Percentiles rank a stretch among this genome's conserved stretches.
Evolutionary conservation across 2,113 vertebrate genomes (phyloP).

Genomic region (Malurus alboscapulatus): DNA sequence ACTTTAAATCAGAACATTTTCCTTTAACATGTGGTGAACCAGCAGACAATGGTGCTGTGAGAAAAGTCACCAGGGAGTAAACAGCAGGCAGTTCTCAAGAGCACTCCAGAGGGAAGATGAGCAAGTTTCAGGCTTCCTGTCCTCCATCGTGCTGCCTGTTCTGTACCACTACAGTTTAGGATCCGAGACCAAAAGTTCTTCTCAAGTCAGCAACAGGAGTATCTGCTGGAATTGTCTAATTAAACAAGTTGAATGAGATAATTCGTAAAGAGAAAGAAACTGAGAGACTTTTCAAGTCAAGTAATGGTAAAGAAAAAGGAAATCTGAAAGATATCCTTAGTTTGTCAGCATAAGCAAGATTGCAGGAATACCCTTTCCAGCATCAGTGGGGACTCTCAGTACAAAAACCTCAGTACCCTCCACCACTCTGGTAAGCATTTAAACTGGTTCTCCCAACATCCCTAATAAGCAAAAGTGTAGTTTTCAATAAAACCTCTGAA

Average conservation of each 20-base stretch:
- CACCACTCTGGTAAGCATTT: neutral
- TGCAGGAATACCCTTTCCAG: neutral
- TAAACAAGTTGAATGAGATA: neutral
- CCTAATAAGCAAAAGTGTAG: neutral
- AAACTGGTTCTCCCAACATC: neutral
- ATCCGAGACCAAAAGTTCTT: neutral
- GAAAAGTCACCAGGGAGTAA: neutral
- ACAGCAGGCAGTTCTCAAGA: neutral
- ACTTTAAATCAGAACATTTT: slow-evolving; percentile 14
- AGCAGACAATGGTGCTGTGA: neutral
- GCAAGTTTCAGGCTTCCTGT: neutral
- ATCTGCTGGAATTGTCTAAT: neutral
- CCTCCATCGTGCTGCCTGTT: neutral
- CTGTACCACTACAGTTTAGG: neutral
- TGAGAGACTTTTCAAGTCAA: neutral
- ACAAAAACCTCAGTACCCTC: neutral
- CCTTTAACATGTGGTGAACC: neutral
- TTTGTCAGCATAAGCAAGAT: neutral
- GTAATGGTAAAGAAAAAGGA: neutral
- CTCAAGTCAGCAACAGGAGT: neutral
- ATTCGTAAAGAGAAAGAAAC: neutral
- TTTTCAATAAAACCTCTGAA: neutral
- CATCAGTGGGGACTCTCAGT: neutral
- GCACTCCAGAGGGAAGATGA: neutral
- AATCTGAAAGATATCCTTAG: neutral